Base-by-base conservation (phyloP, 2,888 invertebrate species). In the Brenthis hecate region DNA sequence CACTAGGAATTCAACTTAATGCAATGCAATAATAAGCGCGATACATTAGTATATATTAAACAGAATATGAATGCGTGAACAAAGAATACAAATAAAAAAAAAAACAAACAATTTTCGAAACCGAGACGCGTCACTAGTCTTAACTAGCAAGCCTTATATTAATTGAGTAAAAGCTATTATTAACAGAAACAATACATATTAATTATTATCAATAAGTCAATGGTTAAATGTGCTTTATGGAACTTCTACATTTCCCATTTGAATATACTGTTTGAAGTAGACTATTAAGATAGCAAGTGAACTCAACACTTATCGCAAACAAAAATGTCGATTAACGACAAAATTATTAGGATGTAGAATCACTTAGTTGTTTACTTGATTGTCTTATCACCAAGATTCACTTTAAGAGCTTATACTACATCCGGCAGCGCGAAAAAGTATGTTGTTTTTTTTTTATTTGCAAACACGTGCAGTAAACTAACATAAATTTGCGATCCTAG, bases 311-410 rank as follows among this genome's bases (percentile, higher is more conserved):
- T 53, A 62, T 62, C 62, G 32, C 53, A 6, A 23, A 50, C 43
- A 60, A 60, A 60, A 56, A 60, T 66, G 16, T 66, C 47, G 32
- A 66, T 28, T 48, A 60, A 48, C 8, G 48, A 32, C 43, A 54
- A 54, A 64, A 58, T 47, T 63, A 58, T 43, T 57, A 65, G 65
- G 69, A 69, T 71, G 47, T 65, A 56, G 48, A 55, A 51, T 66
- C 54, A 51, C 53, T 64, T 65, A 67, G 65, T 50, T 72, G 67
- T 68, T 69, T 72, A 70, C 67, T 56, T 63, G 55, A 62, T 64
- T 60, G 50, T 43, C 54, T 62, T 65, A 69, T 69, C 67, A 23
- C 43, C 13, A 60, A 66, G 55, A 66, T 60, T 60, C 54, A 66
- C 54, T 62, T 23, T 54, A 57, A 60, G 11, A 54, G 28, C 36